Evolutionary conservation across 1,140 invertebrate species (phyloP), one percentile per base, ranked within the genome.

Genomic region (Galendromus occidentalis): DNA sequence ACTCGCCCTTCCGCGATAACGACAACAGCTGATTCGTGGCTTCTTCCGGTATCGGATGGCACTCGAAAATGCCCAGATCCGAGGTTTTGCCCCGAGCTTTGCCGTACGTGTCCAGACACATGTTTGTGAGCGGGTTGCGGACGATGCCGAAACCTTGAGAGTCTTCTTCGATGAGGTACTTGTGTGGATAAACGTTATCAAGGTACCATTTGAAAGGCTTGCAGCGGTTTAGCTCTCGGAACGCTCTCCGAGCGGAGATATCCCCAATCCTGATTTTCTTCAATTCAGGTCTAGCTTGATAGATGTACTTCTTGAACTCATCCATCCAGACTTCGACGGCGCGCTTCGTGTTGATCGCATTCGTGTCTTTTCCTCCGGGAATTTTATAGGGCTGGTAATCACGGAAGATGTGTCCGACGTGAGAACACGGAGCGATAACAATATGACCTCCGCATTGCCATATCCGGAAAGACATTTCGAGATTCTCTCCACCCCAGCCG

Each of bases 371-470:
- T n/a, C n/a, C n/a, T 7, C 90, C 90, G 76, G 92, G 92, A 68
- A 85, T 86, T 72, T 94, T 91, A 74, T 97, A 98, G 1, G 94
- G 93, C 93, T 97, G 97, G 72, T 96, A 94, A 45, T 88, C 88
- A 66, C 92, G 79, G 73, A 98, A 99, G 18, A 98, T 91, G 73
- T 99, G 95, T 0, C 94, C 95, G 0, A 98, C 94, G 66, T 91
- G 82, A 0, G 92, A 97, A 75, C 95, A 99, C 0, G 95, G 95
- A 1, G 98, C 95, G 92, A 94, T 98, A 71, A 93, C 83, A 68
- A 98, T 92, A 70, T 86, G 89, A 39, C 95, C 95, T 28, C 95
- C 94, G 76, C 95, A 98, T 75, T 97, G 93, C 95, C 95, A 98
- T 67, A 97, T 91, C 75, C 97, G 97, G 73, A 98, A 98, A 68